Evolutionary conservation across 30 jellyfish, hydroid and myxozoan species (phyloP).

Genomic region (Haliclystus octoradiatus): DNA sequence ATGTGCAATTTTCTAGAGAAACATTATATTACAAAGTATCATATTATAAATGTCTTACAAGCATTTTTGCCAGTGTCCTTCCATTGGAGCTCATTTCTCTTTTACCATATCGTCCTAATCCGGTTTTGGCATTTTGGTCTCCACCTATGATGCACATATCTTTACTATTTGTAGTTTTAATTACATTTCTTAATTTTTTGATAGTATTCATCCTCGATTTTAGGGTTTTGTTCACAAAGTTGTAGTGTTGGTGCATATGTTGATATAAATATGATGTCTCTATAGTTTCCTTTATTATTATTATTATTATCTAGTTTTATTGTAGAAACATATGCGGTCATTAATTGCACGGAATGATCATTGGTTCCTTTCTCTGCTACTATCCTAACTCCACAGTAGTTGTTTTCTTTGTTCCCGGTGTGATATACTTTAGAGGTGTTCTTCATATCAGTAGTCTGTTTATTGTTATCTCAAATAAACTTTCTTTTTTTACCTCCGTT

Average conservation of each 20-base stretch:
- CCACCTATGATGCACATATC: too few species aligned
- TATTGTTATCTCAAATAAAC: background rate
- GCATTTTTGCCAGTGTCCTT: too few species aligned
- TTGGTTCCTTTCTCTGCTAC: conserved; percentile 18
- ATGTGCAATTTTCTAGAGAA: conserved; percentile 35
- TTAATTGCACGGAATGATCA: conserved; percentile 8
- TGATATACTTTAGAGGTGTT: background rate
- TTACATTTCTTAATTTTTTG: conserved; percentile 27
- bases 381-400: conserved; percentile 29
- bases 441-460: background rate
- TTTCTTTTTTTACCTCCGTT: background rate
- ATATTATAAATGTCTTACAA: conserved; percentile 24
- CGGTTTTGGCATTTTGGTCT: conserved; percentile 34
- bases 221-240: conserved; percentile 26
- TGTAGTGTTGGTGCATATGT: conserved; percentile 35
- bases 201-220: conserved; percentile 28
- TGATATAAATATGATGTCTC: conserved; percentile 12
- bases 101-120: conserved; percentile 30
- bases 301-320: conserved; percentile 6
- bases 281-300: background rate
- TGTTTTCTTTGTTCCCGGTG: conserved; percentile 13
- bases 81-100: conserved; percentile 33
- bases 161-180: conserved; percentile 22
- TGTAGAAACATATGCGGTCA: conserved; percentile 10
- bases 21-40: too few species aligned